Evolutionary conservation across 1,140 invertebrate genomes (phyloP).

Genomic region (Aleiodes sp.): DNA sequence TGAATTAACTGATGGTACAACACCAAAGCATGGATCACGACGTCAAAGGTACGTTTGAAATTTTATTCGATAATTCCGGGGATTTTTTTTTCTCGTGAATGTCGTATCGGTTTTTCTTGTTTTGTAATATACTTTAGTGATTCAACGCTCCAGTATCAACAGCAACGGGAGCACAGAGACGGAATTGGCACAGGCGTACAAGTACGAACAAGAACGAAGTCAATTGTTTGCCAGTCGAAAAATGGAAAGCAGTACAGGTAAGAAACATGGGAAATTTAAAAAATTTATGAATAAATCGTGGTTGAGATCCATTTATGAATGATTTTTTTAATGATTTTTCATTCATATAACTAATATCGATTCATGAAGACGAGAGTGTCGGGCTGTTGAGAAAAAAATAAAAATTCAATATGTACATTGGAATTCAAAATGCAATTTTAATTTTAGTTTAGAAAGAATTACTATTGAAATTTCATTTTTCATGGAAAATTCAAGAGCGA

Average conservation of each 20-base stretch:
- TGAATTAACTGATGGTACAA: background rate
- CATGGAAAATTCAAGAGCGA: no score
- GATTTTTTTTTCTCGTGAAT: background rate
- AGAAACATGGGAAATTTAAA: background rate
- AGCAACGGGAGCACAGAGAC: constrained; percentile 11
- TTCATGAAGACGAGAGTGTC: no score
- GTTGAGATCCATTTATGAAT: background rate
- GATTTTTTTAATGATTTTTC: background rate
- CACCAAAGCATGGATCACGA: background rate
- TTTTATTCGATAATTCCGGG: background rate
- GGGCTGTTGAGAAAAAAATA: no score
- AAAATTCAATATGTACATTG: no score
- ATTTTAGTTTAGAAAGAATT: no score
- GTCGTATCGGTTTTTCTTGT: constrained; percentile 6
- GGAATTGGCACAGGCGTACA: background rate
- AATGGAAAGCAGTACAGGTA: constrained; percentile 13
- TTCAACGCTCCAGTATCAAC: constrained; percentile 28
- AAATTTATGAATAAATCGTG: background rate
- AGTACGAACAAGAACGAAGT: constrained; percentile 10
- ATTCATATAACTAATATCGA: no score
- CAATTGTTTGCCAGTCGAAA: constrained; percentile 21
- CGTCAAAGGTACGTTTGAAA: constrained; percentile 15
- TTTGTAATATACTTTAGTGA: constrained; percentile 33
- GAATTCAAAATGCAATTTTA: no score
- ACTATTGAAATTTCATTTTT: no score